Evolutionary conservation across 2,797 vertebrate genomes (phyloP).

Genomic region (Octomys mimax): DNA sequence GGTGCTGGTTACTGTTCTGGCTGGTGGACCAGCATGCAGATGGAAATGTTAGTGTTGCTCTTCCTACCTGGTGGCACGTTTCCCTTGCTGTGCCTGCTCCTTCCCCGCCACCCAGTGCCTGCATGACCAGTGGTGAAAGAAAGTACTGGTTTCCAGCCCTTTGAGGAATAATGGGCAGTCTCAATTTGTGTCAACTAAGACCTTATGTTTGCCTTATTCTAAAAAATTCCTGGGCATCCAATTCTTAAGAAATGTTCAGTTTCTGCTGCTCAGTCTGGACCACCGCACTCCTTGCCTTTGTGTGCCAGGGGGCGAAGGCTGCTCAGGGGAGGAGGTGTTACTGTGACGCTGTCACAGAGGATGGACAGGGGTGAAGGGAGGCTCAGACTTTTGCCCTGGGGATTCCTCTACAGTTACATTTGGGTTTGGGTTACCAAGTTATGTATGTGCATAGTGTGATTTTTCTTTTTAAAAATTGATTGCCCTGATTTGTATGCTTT

Average conservation of each 20-base stretch:
- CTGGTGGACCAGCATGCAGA: background rate
- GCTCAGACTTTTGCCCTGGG: background rate
- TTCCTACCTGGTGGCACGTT: background rate
- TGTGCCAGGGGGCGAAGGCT: rapidly evolving
- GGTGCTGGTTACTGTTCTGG: background rate
- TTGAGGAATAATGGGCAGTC: background rate
- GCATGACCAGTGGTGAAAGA: background rate
- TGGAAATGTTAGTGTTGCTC: background rate
- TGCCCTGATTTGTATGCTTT: background rate
- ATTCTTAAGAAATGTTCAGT: background rate
- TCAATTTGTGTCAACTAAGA: background rate
- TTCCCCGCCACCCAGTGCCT: background rate
- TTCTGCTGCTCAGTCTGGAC: background rate
- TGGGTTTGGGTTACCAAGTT: background rate
- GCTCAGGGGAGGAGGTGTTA: background rate
- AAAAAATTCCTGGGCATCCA: conserved; percentile 64
- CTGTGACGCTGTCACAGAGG: background rate
- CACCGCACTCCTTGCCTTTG: background rate
- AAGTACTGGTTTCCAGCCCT: background rate
- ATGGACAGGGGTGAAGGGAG: background rate
- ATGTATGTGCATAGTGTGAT: background rate
- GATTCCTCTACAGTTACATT: background rate
- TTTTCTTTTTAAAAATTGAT: conserved; percentile 12
- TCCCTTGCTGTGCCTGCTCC: background rate
- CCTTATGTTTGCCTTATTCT: conserved; percentile 78